Conservation (phyloP, 2,797 vertebrate species). For the Phrynocephalus forsythii region DNA sequence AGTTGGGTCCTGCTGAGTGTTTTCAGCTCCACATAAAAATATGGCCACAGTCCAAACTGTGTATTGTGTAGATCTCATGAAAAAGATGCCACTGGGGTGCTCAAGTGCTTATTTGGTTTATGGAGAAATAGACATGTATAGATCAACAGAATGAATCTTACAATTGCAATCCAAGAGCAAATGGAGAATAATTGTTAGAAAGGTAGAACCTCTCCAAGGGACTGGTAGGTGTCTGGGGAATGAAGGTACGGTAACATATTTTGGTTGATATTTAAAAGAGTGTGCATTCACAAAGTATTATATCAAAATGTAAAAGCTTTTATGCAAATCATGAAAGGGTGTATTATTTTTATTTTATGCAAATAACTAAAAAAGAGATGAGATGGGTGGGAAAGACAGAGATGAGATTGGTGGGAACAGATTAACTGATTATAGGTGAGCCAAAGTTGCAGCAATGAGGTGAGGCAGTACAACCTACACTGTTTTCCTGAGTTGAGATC, state of each 20-base stretch:
- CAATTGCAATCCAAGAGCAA: background rate
- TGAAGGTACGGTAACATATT: constrained; percentile 34
- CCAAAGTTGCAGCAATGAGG: too few species aligned
- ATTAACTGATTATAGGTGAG: background rate
- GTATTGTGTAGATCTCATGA: too few species aligned
- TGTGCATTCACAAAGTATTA: constrained; percentile 48
- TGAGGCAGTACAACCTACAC: constrained; percentile 18
- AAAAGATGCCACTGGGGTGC: background rate
- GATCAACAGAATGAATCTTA: background rate
- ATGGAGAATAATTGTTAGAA: background rate
- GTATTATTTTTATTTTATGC: too few species aligned
- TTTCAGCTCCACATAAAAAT: background rate
- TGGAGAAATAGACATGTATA: background rate
- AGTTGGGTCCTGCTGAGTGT: background rate
- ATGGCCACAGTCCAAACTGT: too few species aligned
- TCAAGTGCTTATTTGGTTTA: background rate
- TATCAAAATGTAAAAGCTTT: constrained; percentile 75
- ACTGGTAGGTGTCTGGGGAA: constrained; percentile 29
- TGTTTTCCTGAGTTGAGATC: constrained; percentile 60
- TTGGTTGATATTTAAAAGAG: constrained; percentile 68
- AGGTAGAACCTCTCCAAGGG: background rate
- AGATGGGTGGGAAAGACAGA: too few species aligned
- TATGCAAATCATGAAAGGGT: constrained; percentile 63
- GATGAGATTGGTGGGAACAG: too few species aligned
- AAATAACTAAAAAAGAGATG: too few species aligned